Conservation (phyloP, 2,113 vertebrate species). For the Pardalotus punctatus region DNA sequence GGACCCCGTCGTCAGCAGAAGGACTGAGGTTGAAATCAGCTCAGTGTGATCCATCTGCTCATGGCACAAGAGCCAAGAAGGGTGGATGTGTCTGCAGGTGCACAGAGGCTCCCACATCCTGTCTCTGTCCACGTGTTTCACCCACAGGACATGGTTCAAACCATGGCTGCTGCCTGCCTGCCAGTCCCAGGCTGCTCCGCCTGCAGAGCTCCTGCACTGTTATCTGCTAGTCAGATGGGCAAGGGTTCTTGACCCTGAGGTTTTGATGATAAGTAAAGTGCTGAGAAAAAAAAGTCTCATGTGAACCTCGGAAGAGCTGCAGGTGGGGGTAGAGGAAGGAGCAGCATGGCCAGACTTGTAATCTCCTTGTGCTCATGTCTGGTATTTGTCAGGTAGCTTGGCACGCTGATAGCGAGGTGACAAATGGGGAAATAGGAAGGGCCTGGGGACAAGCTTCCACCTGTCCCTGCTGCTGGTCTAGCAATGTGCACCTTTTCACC, state of each 20-base stretch:
- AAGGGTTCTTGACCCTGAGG: conserved; percentile 71
- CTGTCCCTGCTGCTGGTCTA: conserved; percentile 20
- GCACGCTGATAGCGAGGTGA: conserved; percentile 55
- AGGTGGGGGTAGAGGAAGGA: conserved; percentile 64
- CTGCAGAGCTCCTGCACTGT: conserved; percentile 8
- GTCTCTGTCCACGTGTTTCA: neutral
- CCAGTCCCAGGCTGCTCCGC: neutral
- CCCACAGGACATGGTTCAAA: accelerated
- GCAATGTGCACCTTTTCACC: conserved; percentile 23
- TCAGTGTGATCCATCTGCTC: accelerated
- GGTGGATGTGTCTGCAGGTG: neutral
- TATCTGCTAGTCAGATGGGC: conserved; percentile 55
- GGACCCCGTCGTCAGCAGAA: neutral
- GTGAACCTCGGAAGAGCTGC: neutral
- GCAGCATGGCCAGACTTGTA: conserved; percentile 63
- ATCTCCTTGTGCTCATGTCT: conserved; percentile 73
- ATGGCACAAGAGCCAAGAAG: neutral
- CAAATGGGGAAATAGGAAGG: conserved; percentile 61
- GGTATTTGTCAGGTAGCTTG: conserved; percentile 83
- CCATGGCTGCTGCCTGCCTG: neutral
- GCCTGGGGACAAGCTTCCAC: conserved; percentile 65
- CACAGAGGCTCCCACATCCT: neutral
- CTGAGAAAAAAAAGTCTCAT: conserved; percentile 60
- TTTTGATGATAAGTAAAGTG: conserved; percentile 71
- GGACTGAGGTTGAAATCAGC: neutral